Conservation (phyloP, 2,888 invertebrate species). For the Eristalinus sepulchralis region DNA sequence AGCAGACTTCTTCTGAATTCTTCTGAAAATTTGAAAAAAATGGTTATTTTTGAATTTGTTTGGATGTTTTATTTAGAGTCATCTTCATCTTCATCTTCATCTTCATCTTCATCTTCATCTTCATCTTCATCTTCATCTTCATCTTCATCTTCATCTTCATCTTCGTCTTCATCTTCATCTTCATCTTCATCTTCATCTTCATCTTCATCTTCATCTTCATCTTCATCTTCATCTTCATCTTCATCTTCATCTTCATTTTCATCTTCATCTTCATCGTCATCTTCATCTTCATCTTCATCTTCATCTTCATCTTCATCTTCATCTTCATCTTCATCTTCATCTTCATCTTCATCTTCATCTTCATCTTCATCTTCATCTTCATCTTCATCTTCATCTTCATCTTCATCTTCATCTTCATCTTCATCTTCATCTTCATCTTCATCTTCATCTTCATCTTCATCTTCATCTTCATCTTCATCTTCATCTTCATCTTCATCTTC, state of each 20-base stretch:
- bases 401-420: neutral
- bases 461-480: neutral
- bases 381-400: neutral
- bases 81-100: neutral
- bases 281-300: neutral
- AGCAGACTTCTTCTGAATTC: neutral
- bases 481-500: neutral
- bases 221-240: neutral
- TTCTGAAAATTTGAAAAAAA: too few species aligned
- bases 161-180: too few species aligned
- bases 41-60: too few species aligned
- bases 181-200: neutral
- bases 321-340: neutral
- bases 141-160: neutral
- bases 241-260: too few species aligned
- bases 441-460: neutral
- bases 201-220: neutral
- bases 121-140: neutral
- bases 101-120: neutral
- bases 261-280: too few species aligned
- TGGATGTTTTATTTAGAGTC: too few species aligned
- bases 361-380: neutral
- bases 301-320: neutral
- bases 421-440: neutral
- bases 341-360: neutral